These are phyloP conservation scores for Micrastur ruficollis DNA, from an alignment of 2,797 vertebrate genomes.

Conservation along the genomic window DNA sequence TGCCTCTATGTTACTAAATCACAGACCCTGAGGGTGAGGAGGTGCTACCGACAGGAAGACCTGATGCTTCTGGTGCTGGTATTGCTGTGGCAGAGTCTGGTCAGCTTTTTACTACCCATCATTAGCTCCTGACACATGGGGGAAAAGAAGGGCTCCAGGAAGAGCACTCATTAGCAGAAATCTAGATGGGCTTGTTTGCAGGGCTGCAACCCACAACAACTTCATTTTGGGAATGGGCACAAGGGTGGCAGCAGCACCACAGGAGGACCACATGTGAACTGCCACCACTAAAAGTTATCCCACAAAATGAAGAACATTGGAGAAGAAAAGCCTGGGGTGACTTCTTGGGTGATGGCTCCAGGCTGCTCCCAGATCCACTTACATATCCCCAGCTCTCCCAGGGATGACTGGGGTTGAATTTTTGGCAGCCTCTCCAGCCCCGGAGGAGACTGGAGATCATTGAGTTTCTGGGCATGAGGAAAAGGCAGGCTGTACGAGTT, in stretches of 20 bases:
- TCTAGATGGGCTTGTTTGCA: not conserved
- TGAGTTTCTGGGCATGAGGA: conserved; percentile 6
- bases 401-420: not conserved
- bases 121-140: not conserved
- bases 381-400: not conserved
- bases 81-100: not conserved
- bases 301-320: accelerated
- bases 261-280: accelerated
- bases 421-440: not conserved
- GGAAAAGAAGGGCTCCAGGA: not conserved
- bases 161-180: not conserved
- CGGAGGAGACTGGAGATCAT: not conserved
- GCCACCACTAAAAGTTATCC: not conserved
- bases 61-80: not conserved
- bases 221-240: not conserved
- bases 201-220: not conserved
- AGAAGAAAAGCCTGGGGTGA: not conserved
- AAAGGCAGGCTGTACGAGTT: not conserved
- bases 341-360: not conserved
- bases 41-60: not conserved
- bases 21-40: not conserved
- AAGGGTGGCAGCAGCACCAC: not conserved
- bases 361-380: not conserved
- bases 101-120: not conserved
- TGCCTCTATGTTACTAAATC: not conserved